Percentiles rank a stretch among this genome's conserved stretches.
phyloP scores from a whole-genome alignment of 1,140 invertebrate species.

The Theocolax elegans region DNA sequence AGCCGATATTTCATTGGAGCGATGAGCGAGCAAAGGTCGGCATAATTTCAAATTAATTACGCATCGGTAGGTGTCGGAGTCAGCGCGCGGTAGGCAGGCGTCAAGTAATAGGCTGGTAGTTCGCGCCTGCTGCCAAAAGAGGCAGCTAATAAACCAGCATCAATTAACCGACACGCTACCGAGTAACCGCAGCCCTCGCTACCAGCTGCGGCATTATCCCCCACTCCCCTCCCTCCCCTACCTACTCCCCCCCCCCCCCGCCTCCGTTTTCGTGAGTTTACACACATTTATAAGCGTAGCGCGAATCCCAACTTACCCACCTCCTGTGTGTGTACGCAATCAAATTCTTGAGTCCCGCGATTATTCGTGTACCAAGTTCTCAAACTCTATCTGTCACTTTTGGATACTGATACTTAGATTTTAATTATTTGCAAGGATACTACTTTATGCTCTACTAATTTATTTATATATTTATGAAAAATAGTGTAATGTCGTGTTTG shows the following conservation, averaged over 20 bases:
- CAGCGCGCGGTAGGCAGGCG: slow-evolving; percentile 41
- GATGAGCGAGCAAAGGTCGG: slow-evolving; percentile 9
- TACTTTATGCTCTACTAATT: no score
- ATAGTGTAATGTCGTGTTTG: no score
- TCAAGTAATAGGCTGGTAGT: slow-evolving; percentile 55
- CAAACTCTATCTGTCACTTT: no score
- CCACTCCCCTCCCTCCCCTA: neutral
- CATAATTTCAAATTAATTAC: slow-evolving; percentile 61
- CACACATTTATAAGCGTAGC: neutral
- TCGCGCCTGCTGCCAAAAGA: slow-evolving; percentile 58
- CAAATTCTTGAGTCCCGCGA: no score
- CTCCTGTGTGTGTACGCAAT: no score
- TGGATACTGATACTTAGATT: no score
- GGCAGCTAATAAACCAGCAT: slow-evolving; percentile 62
- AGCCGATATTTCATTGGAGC: neutral
- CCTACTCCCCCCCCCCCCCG: no score
- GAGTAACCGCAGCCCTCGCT: neutral
- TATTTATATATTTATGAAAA: no score
- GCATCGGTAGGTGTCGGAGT: slow-evolving; percentile 47
- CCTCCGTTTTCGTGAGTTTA: neutral
- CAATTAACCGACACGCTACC: slow-evolving; percentile 61
- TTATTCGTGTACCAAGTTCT: no score
- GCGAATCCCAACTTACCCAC: no score
- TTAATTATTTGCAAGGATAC: no score
- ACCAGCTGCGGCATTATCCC: neutral